Evolutionary conservation across 2,797 vertebrate genomes (phyloP).

Genomic region (Sorex maritimensis): DNA sequence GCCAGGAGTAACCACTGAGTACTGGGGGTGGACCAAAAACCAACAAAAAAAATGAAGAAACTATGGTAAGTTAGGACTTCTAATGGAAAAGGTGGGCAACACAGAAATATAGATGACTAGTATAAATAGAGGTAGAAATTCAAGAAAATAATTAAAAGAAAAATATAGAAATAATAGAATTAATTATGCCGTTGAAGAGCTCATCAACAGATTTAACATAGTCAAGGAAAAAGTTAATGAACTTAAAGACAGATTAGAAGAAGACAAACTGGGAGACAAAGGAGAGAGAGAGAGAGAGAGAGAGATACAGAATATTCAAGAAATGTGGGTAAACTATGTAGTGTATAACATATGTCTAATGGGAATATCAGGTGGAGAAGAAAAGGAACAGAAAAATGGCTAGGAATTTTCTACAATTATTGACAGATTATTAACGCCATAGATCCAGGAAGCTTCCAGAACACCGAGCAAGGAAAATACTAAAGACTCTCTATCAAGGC

Average conservation of each 20-base stretch:
- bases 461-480: neutral
- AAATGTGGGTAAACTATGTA: neutral
- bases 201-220: neutral
- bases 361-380: neutral
- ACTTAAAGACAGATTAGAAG: neutral
- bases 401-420: neutral
- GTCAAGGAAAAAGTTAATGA: neutral
- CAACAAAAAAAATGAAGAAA: no score
- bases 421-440: no score
- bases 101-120: neutral
- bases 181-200: neutral
- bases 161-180: neutral
- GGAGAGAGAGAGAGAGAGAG: neutral
- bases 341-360: neutral
- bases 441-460: neutral
- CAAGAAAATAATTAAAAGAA: conserved; percentile 11
- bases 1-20: no score
- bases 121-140: neutral
- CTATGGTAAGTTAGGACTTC: neutral
- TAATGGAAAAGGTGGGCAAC: neutral
- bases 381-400: conserved; percentile 1
- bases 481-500: neutral
- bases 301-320: neutral
- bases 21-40: no score
- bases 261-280: conserved; percentile 6